A percentile compares a stretch with the other conserved stretches of the same genome.
Conservation (phyloP, 2,888 invertebrate species). For the Cephus spinipes region DNA sequence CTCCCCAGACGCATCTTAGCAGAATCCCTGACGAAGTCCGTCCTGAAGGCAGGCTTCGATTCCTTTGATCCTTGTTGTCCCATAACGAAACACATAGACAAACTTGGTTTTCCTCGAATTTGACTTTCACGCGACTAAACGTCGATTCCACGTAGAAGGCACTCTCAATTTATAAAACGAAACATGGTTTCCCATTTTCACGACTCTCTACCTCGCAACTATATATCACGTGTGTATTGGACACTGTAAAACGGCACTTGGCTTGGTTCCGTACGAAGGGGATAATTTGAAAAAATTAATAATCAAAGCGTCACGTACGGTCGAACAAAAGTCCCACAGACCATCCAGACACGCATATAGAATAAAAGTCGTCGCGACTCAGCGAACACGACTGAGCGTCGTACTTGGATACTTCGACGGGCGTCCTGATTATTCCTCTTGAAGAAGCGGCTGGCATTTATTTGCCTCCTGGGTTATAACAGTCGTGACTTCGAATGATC, state of each 20-base stretch:
- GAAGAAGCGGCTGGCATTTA: neutral
- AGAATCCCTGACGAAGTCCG: slow-evolving; percentile 61
- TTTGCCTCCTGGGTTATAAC: neutral
- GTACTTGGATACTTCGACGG: neutral
- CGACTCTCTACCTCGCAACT: neutral
- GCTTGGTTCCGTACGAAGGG: neutral
- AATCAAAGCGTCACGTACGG: neutral
- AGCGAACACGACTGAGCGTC: neutral
- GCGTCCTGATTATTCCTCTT: neutral
- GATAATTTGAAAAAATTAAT: neutral
- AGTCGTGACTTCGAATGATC: neutral
- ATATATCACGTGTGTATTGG: neutral
- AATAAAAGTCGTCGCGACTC: neutral
- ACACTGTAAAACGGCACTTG: neutral
- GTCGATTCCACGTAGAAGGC: neutral
- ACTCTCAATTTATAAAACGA: neutral
- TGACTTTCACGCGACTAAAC: neutral
- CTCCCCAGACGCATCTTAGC: slow-evolving; percentile 61
- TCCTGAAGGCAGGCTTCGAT: slow-evolving; percentile 47
- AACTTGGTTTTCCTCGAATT: neutral
- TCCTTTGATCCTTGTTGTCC: slow-evolving; percentile 63
- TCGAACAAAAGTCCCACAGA: neutral
- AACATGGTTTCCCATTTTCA: neutral
- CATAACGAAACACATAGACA: slow-evolving; percentile 38
- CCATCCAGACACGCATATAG: neutral